Percentiles rank a stretch among this genome's conserved stretches.
Conservation (phyloP, 2,888 invertebrate species). For the Meta bourneti region DNA sequence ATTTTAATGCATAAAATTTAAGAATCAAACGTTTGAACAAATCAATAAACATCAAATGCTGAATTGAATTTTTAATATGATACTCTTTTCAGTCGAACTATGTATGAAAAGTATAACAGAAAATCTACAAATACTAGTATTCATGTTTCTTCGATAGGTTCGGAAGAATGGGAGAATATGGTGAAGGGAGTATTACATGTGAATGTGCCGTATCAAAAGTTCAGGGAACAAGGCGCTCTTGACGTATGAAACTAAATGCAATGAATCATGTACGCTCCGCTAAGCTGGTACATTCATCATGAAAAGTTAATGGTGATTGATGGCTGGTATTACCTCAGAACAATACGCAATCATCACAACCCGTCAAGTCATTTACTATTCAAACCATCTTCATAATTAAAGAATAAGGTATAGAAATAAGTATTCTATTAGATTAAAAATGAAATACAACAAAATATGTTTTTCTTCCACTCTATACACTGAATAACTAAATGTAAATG, state of each 20-base stretch:
- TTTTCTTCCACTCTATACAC: no score
- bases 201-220: neutral
- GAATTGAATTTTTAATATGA: no score
- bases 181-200: neutral
- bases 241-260: conserved; percentile 1
- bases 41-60: no score
- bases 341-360: neutral
- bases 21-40: no score
- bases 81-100: no score
- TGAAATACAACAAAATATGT: neutral
- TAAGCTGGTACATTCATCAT: conserved; percentile 22
- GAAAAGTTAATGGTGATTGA: conserved; percentile 48
- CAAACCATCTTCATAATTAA: neutral
- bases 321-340: neutral
- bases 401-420: neutral
- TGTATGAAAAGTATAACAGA: no score
- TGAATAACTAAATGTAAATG: no score
- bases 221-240: neutral
- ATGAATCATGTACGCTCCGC: conserved; percentile 50
- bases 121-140: no score
- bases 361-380: neutral
- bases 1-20: no score
- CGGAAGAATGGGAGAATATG: neutral
- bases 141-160: no score
- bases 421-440: neutral